phyloP scores from a whole-genome alignment of 1,140 invertebrate species.

The Holcopasites calliopsidis region DNA sequence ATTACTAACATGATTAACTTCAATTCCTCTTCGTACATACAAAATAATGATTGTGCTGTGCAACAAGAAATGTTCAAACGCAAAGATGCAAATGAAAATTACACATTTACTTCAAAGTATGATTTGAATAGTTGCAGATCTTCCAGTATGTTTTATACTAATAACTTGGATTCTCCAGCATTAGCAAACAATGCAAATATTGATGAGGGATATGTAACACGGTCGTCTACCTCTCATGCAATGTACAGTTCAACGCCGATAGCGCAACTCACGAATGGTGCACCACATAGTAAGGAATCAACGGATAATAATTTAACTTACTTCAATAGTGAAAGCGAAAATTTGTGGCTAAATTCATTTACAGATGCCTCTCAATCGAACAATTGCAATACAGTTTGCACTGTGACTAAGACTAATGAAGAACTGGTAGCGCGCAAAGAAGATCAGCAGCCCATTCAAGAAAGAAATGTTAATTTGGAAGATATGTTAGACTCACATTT shows the following conservation, averaged over 20 bases:
- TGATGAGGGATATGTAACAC: slow-evolving; percentile 7
- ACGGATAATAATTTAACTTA: background rate
- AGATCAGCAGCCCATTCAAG: no score
- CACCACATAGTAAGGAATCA: background rate
- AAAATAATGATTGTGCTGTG: background rate
- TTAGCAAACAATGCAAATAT: background rate
- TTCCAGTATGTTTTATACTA: background rate
- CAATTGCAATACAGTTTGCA: background rate
- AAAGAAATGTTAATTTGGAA: no score
- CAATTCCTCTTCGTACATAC: background rate
- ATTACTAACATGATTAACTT: background rate
- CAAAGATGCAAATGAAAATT: background rate
- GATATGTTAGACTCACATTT: no score
- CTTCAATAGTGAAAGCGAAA: background rate
- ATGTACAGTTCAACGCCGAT: background rate
- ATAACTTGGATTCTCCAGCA: background rate
- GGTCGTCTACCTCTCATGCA: background rate
- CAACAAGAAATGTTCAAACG: background rate
- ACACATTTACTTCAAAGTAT: background rate
- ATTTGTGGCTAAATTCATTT: background rate
- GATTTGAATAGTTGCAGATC: background rate
- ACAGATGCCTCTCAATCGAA: background rate
- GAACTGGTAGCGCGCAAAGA: background rate
- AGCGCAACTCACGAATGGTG: background rate
- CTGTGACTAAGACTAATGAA: background rate